phyloP scores from a whole-genome alignment of 2,113 vertebrate species.

The Maccullochella peelii region DNA sequence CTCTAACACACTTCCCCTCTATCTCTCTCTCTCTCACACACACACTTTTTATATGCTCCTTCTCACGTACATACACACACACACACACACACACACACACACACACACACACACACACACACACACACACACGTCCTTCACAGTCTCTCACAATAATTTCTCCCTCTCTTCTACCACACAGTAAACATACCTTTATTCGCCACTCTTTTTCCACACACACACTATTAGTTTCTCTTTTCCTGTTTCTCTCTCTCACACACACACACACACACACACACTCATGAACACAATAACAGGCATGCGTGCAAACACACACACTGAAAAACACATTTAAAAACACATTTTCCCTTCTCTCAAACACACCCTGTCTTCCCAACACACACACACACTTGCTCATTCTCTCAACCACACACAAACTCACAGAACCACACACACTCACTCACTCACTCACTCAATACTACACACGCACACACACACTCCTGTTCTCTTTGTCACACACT shows the following conservation, averaged over 20 bases:
- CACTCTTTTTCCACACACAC: slow-evolving; percentile 37
- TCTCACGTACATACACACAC: slow-evolving; percentile 55
- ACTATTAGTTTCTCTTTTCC: slow-evolving; percentile 31
- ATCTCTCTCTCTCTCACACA: slow-evolving; percentile 61
- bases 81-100: slow-evolving; percentile 39
- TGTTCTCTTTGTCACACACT: slow-evolving; percentile 81
- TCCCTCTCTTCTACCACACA: slow-evolving; percentile 62
- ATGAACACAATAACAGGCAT: slow-evolving; percentile 56
- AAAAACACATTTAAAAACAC: slow-evolving; percentile 70
- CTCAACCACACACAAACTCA: slow-evolving; percentile 46
- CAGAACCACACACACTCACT: slow-evolving; percentile 31
- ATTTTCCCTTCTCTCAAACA: slow-evolving; percentile 68
- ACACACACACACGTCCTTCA: slow-evolving; percentile 73
- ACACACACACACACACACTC: slow-evolving; percentile 28
- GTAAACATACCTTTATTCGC: slow-evolving; percentile 73
- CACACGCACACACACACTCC: slow-evolving; percentile 65
- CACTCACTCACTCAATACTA: slow-evolving; percentile 49
- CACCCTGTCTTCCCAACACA: slow-evolving; percentile 58
- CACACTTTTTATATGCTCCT: slow-evolving; percentile 59
- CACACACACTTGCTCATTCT: slow-evolving; percentile 53
- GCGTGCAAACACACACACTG: slow-evolving; percentile 21
- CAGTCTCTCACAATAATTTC: slow-evolving; percentile 56
- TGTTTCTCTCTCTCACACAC: slow-evolving; percentile 27
- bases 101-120: slow-evolving; percentile 46
- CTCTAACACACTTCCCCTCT: slow-evolving; percentile 80